Base-by-base conservation (phyloP, 2,888 invertebrate genomes). In the Eugnorisma glareosa region DNA sequence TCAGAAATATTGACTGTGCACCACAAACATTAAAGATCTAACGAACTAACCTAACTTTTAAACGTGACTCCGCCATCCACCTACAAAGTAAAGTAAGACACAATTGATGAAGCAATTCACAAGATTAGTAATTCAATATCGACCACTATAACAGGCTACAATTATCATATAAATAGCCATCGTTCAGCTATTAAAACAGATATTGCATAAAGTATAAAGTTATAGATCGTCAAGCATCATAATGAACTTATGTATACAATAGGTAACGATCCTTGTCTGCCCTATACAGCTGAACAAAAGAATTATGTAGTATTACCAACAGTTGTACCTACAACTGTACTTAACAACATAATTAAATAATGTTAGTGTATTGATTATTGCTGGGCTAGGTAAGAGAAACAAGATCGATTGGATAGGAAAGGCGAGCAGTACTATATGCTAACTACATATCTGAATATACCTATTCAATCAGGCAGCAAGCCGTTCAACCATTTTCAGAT, bases 211-310 rank as follows among this genome's bases (percentile, higher is more conserved):
- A 59, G 40, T 37, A 85, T 82, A 61, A 67, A 79, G 18, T 85
- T 85, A 83, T 82, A 75, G 77, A 63, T 82, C 86, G 54, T 82
- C 85, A 83, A 83, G 43, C 15, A 66, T 40, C 28, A 0, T 75
- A 75, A 75, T 82, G 82, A 81, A 75, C 69, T 63, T 84, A 67
- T 61, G 57, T 18, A 45, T 63, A 64, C 69, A 81, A 81, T 31
- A 28, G 48, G 35, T 35, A 69, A 84, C 45, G 43, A 67, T 81
- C 35, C n/a, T 48, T 40, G 67, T 54, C 54, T 72, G 40, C 66
- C 57, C 21, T 82, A 70, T 75, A 59, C 37, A 48, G 31, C 45
- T 28, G 21, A 85, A 81, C 67, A 81, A 81, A 74, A 85, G 57
- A 70, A 81, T 59, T n/a, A 74, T 59, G n/a, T 73, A 28, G 11